phyloP scores from a whole-genome alignment of 2,888 invertebrate genomes.

The Pseudococcus jackbeardsleyi region DNA sequence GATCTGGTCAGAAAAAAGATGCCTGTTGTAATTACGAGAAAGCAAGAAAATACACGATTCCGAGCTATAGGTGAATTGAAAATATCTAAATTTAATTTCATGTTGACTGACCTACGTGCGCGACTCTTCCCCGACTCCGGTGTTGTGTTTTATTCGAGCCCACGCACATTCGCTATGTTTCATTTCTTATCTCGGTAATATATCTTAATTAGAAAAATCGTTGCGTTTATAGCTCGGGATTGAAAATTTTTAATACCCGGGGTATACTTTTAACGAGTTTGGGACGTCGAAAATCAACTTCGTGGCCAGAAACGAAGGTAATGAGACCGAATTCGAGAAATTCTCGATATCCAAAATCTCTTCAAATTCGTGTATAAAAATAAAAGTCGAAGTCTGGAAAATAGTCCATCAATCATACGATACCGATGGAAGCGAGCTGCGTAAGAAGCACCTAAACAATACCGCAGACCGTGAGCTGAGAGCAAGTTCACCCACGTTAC shows the following conservation, averaged over 20 bases:
- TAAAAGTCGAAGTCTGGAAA: background rate
- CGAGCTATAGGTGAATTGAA: background rate
- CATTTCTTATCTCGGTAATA: slow-evolving; percentile 30
- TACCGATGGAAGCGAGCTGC: background rate
- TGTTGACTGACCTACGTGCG: slow-evolving; percentile 25
- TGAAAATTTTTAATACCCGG: slow-evolving; percentile 16
- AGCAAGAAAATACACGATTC: slow-evolving; percentile 6
- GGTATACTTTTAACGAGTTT: slow-evolving; percentile 7
- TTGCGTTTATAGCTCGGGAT: background rate
- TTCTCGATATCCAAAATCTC: background rate
- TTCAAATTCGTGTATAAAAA: background rate
- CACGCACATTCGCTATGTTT: slow-evolving; percentile 30
- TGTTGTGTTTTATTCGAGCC: slow-evolving; percentile 4
- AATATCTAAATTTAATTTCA: slow-evolving; percentile 53
- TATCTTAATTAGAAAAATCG: slow-evolving; percentile 45
- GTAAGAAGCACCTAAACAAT: slow-evolving; percentile 24
- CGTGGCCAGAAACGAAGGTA: background rate
- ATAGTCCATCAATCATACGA: slow-evolving; percentile 1
- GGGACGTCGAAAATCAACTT: background rate
- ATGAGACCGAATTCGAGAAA: background rate
- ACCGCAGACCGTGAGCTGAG: background rate
- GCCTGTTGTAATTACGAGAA: slow-evolving; percentile 3
- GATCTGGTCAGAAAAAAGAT: background rate
- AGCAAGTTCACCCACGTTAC: background rate
- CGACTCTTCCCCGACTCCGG: background rate